Conservation (phyloP, 1,140 invertebrate genomes). For the Drosophila willistoni region DNA sequence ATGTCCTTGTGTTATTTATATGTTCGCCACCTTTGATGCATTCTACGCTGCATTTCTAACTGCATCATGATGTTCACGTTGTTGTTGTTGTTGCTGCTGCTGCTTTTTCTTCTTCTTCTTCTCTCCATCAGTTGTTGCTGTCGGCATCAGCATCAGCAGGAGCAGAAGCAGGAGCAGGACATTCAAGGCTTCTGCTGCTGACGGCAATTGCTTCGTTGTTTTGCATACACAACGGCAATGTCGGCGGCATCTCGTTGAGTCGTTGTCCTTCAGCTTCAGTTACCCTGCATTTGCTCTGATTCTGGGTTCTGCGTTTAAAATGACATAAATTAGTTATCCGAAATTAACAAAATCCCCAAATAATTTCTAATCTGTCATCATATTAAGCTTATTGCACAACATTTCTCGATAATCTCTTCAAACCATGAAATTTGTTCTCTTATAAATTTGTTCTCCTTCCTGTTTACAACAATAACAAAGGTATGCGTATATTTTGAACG, state of each 20-base stretch:
- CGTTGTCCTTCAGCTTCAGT: slow-evolving; percentile 58
- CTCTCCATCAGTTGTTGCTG: slow-evolving; percentile 49
- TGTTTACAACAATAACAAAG: too few species aligned
- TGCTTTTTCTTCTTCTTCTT: slow-evolving; percentile 12
- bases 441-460: too few species aligned
- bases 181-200: slow-evolving; percentile 48
- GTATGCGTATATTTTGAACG: too few species aligned
- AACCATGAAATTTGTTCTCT: too few species aligned
- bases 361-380: slow-evolving; percentile 10
- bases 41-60: slow-evolving; percentile 55
- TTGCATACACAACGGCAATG: slow-evolving; percentile 29
- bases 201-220: slow-evolving; percentile 33
- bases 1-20: slow-evolving; percentile 80
- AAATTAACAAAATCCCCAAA: slow-evolving; percentile 46
- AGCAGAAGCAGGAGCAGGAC: slow-evolving; percentile 22
- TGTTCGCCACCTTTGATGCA: slow-evolving; percentile 39
- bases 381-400: too few species aligned
- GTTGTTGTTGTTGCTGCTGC: not conserved
- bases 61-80: slow-evolving; percentile 31
- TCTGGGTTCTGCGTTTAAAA: slow-evolving; percentile 37
- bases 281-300: slow-evolving; percentile 31
- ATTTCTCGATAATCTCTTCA: too few species aligned
- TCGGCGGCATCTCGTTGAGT: slow-evolving; percentile 45
- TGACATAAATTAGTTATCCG: slow-evolving; percentile 55
- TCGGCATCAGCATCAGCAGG: slow-evolving; percentile 13